Base-by-base conservation (phyloP, 2,888 invertebrate genomes). In the Herminia tarsipennalis region DNA sequence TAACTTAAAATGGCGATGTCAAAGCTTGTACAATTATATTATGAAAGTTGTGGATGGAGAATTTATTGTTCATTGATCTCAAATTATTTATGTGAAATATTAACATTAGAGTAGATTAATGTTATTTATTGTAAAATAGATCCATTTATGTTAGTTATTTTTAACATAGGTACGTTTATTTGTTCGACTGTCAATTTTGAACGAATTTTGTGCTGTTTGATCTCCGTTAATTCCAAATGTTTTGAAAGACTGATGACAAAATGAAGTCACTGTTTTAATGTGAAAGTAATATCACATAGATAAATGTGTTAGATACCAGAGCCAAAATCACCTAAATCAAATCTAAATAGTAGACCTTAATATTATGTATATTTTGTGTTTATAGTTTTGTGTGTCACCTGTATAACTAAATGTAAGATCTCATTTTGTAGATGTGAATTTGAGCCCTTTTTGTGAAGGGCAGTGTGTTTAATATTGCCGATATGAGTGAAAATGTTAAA, bases 81-180 rank as follows among this genome's bases (percentile, higher is more conserved):
- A 90, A 85, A 85, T 87, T 88, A 85, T 88, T 87, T 86, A 87
- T 83, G 76, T 86, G 73, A 78, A 80, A 80, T 82, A 80, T 74
- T 74, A 68, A 72, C 70, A 67, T 70, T 76, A 80, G 73, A 73
- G 71, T 83, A 83, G 78, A 77, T 78, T 78, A 78, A 79, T 68
- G 74, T 79, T 86, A 89, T 87, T 88, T 86, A 86, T 83, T 78
- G 65, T 61, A 72, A 75, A 66, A 66, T 64, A 65, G 52, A 65
- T 56, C 39, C 49, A 47, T 58, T 42, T 56, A 54, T 43, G 44
- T 38, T 47, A 52, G 38, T 55, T 49, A 27, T 53, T 54, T 51
- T 25, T 32, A 55, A 49, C 49, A 45, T 50, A 42, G 12, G 42
- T 51, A 50, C 30, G 16, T 43, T 10, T 37, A 55, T 53, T 57